Percentiles rank a stretch among this genome's conserved stretches.
These are phyloP conservation scores for Hydrolagus affinis DNA, from an alignment of 2,113 vertebrate genomes.

Conservation along the genomic window DNA sequence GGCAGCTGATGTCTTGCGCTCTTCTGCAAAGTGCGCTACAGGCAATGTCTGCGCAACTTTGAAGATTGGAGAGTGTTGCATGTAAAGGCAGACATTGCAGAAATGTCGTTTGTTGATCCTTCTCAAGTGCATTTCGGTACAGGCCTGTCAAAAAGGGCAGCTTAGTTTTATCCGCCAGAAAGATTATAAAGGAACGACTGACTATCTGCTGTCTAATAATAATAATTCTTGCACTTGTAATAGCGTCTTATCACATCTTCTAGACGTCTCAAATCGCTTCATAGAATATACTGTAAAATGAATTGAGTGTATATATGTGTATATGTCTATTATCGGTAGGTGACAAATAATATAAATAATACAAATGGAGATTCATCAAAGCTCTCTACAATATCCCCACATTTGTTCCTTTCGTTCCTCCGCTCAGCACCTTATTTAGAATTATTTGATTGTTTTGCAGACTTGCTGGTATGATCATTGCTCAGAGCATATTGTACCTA, in stretches of 20 bases:
- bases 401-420: slow-evolving; percentile 36
- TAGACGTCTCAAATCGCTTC: too few relatives aligned
- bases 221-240: too few relatives aligned
- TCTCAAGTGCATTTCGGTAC: not conserved
- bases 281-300: too few relatives aligned
- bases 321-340: not conserved
- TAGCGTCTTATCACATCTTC: too few relatives aligned
- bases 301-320: too few relatives aligned
- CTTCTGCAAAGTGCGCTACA: not conserved
- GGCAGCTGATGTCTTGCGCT: not conserved
- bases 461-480: slow-evolving; percentile 33
- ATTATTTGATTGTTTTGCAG: slow-evolving; percentile 43
- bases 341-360: slow-evolving; percentile 2
- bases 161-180: slow-evolving; percentile 5
- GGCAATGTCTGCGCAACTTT: not conserved
- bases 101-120: not conserved
- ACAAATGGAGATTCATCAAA: slow-evolving; percentile 7
- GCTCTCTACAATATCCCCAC: slow-evolving; percentile 34
- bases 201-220: too few relatives aligned
- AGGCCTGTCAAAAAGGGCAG: not conserved
- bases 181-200: slow-evolving; percentile 22
- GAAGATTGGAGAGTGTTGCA: not conserved
- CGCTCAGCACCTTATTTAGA: slow-evolving; percentile 33
- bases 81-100: too few relatives aligned
- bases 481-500: slow-evolving; percentile 19